phyloP scores from a whole-genome alignment of 2,888 invertebrate species.

The Hirtodrosophila histrioides region DNA sequence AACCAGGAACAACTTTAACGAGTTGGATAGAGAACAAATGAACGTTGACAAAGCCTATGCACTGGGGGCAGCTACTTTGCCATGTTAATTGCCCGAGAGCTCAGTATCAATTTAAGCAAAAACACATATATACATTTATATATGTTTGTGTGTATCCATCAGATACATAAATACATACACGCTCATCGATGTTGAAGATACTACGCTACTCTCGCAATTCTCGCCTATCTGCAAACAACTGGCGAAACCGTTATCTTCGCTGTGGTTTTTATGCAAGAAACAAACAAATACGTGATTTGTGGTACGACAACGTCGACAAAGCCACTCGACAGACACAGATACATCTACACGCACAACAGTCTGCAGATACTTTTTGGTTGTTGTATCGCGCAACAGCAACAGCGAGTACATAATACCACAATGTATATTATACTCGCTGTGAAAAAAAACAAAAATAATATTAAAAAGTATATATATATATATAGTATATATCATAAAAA shows the following conservation, averaged over 20 bases:
- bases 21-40: slow-evolving; percentile 10
- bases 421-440: too few species aligned
- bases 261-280: slow-evolving; percentile 57
- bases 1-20: slow-evolving; percentile 19
- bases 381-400: too few species aligned
- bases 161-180: slow-evolving; percentile 20
- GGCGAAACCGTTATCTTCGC: slow-evolving; percentile 50
- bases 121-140: slow-evolving; percentile 4
- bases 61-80: slow-evolving; percentile 34
- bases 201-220: slow-evolving; percentile 9
- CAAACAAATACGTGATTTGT: slow-evolving; percentile 63
- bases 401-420: slow-evolving; percentile 31
- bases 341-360: slow-evolving; percentile 18
- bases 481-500: too few species aligned
- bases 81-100: slow-evolving; percentile 52
- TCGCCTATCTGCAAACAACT: slow-evolving; percentile 11
- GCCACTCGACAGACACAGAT: slow-evolving; percentile 21
- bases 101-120: slow-evolving; percentile 42
- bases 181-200: slow-evolving; percentile 15
- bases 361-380: slow-evolving; percentile 12
- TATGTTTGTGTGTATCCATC: slow-evolving; percentile 30
- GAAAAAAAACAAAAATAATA: slow-evolving; percentile 11
- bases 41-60: slow-evolving; percentile 39
- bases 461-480: not conserved
- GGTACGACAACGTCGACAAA: slow-evolving; percentile 24